Base-by-base conservation (phyloP, 1,140 invertebrate species). In the Drosophila sucinea region DNA sequence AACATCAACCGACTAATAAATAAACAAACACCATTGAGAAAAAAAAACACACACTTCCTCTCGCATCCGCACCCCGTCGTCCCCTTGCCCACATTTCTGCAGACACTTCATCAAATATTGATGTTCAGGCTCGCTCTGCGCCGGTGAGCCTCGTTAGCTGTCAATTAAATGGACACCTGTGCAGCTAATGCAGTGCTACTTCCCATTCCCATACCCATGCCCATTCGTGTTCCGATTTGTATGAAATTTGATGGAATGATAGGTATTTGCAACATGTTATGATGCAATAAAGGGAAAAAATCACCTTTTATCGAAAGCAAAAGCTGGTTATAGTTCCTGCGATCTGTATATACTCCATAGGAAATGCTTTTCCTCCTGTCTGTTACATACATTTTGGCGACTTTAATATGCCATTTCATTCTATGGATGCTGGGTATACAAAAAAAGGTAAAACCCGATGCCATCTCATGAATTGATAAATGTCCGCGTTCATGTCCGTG, bases 121-220 rank as follows among this genome's bases (percentile, higher is more conserved):
- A 87, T 87, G 76, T 68, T 25, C 44, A 51, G 77, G 55, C 71
- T 75, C 55, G 65, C 68, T 69, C 61, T 70, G 66, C 54, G 47
- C 74, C 75, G 67, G 60, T 60, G 71, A 71, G 75, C 54, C 76
- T 86, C 83, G 83, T 86, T 86, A 71, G 72, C 83, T 86, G 83
- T 86, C 83, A 86, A 86, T 86, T 86, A 86, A 86, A 56, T 86
- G 79, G 83, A 86, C 83, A 86, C 83, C 83, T 86, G 83, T 81
- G 71, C 83, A 67, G 79, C 86, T 86, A 86, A 86, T 86, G 76
- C 83, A 73, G 74, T 72, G 83, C 74, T 81, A 66, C 11, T 7
- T 11, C 30, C 38, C 38, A 17, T 40, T 66, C 60, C 38, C 79
- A 62, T 27, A 10, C 47, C 67, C 73, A 51, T 4, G 23, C 38